Evolutionary conservation across 2,888 invertebrate genomes (phyloP), one percentile per base, ranked within the genome.

Genomic region (Diarsia mendica): DNA sequence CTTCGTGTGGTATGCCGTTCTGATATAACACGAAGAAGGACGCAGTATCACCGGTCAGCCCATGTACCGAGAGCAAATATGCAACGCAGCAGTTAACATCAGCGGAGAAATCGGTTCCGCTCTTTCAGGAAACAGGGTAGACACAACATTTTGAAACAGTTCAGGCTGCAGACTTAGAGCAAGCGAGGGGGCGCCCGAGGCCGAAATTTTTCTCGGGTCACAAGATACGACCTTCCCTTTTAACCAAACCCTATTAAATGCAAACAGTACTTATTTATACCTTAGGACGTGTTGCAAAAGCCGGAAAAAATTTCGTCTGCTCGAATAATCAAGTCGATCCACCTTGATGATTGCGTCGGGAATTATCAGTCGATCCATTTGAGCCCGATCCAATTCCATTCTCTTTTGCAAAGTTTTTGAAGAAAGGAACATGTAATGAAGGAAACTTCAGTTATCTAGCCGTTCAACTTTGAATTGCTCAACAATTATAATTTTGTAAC

Each of bases 281-380:
- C 96, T 94, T 67, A 96, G 80, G 55, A 95, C 92, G 76, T 94
- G 91, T 44, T 89, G 82, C 13, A 96, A 84, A 18, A 90, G 86
- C 46, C 88, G 87, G 28, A 96, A 92, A 87, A 94, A 95, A 0
- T 91, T 89, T 81, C 92, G 90, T 51, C 96, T 88, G 87, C 91
- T 94, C 67, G 90, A 94, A 80, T 87, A 81, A 75, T 96, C 95
- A 46, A 96, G 87, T 0, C 89, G 90, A 55, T 93, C 90, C n/a
- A 96, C 81, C 65, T 93, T 93, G 55, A 96, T 86, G 58, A 94
- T 75, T 72, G 93, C 92, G 79, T 96, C 96, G 4, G 92, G 91
- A 67, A 96, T 75, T 23, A 95, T 89, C 2, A 96, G 77, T 8
- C 94, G 91, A 70, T 93, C 91, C 87, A 95, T 89, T 89, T 96